Percentiles rank a stretch among this genome's conserved stretches.
Conservation (phyloP, 2,888 invertebrate species). For the Plemyria rubiginata region DNA sequence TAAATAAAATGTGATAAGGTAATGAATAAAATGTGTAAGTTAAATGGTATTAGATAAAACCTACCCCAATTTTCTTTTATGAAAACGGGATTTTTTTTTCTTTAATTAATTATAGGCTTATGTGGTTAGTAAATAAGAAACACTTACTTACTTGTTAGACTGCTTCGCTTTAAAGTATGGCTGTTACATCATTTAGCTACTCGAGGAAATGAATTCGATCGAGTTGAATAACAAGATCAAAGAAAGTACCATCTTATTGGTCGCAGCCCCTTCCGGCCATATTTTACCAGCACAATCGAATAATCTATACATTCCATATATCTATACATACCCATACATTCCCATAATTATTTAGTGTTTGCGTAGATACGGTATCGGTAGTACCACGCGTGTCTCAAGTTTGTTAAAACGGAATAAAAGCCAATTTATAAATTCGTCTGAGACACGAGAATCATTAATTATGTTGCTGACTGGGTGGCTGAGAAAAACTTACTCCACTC, state of each 20-base stretch:
- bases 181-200: background rate
- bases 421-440: constrained; percentile 84
- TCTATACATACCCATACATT: constrained; percentile 16
- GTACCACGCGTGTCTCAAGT: constrained; percentile 71
- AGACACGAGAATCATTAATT: constrained; percentile 83
- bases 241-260: constrained; percentile 2
- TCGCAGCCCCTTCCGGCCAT: constrained; percentile 33
- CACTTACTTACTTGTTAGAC: too few relatives aligned
- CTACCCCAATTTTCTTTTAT: too few relatives aligned
- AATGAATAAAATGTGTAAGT: too few relatives aligned
- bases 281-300: constrained; percentile 38
- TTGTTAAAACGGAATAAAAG: constrained; percentile 78
- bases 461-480: constrained; percentile 85
- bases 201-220: background rate
- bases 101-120: too few relatives aligned
- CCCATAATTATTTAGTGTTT: constrained; percentile 60
- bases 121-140: too few relatives aligned
- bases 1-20: too few relatives aligned
- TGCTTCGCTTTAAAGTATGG: background rate
- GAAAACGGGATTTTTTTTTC: too few relatives aligned
- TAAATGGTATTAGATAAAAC: too few relatives aligned
- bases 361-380: constrained; percentile 62
- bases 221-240: constrained; percentile 1
- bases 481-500: constrained; percentile 84
- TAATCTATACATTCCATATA: too few relatives aligned